Percentiles rank a stretch among this genome's conserved stretches.
Conservation (phyloP, 35 echinoderm and acorn worm species). For the Diadema setosum region DNA sequence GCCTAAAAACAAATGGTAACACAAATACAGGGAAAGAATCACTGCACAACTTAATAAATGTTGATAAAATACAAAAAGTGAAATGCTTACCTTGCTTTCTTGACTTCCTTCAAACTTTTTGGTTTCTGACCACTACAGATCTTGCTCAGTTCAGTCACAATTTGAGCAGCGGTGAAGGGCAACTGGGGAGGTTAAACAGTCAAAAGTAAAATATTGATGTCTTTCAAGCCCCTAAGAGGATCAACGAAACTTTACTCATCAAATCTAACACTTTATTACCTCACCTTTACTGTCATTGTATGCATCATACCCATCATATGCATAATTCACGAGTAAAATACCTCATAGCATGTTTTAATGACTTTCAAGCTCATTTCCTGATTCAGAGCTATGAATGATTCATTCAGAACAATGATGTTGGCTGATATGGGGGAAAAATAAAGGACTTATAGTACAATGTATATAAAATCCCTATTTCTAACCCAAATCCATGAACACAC, state of each 20-base stretch:
- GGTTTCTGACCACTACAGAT: slow-evolving; percentile 17
- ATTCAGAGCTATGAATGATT: too few species aligned
- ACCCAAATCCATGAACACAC: too few species aligned
- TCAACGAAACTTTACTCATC: not conserved
- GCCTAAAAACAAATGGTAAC: not conserved
- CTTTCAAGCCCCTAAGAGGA: not conserved
- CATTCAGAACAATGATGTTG: too few species aligned
- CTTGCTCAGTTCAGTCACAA: slow-evolving; percentile 48
- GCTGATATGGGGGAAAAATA: too few species aligned
- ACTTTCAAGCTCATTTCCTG: too few species aligned
- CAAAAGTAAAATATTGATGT: not conserved
- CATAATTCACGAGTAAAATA: too few species aligned
- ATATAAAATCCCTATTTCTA: too few species aligned
- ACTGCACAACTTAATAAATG: not conserved
- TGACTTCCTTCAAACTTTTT: slow-evolving; percentile 57
- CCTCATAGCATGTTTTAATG: too few species aligned
- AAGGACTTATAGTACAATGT: too few species aligned
- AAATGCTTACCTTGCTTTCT: slow-evolving; percentile 23
- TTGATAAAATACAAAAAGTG: not conserved
- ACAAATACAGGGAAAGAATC: not conserved
- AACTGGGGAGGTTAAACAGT: slow-evolving; percentile 11
- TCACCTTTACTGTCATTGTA: too few species aligned
- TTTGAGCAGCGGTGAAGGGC: slow-evolving; percentile 33
- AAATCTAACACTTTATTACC: too few species aligned
- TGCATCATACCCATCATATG: too few species aligned